Evolutionary conservation across 2,888 invertebrate genomes (phyloP).

Genomic region (Cinara cedri): DNA sequence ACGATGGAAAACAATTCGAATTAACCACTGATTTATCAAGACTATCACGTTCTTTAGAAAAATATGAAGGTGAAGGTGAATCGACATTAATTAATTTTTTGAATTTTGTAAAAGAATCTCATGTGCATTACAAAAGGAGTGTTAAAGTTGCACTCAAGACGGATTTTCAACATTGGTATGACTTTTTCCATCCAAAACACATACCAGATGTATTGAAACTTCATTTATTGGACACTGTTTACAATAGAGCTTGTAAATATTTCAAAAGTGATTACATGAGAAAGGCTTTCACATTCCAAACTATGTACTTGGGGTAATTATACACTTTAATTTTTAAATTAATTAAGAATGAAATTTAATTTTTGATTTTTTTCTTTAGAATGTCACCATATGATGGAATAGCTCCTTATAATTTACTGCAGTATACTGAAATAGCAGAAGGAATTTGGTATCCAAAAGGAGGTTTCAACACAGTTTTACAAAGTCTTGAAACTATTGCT

Average conservation of each 20-base stretch:
- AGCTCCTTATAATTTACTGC: slow-evolving; percentile 36
- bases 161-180: slow-evolving; percentile 46
- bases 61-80: slow-evolving; percentile 34
- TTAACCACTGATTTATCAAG: slow-evolving; percentile 38
- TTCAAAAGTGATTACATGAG: slow-evolving; percentile 51
- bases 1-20: slow-evolving; percentile 45
- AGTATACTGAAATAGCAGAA: slow-evolving; percentile 44
- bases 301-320: slow-evolving; percentile 50
- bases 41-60: slow-evolving; percentile 38
- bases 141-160: slow-evolving; percentile 42
- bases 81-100: slow-evolving; percentile 35
- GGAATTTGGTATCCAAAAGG: slow-evolving; percentile 53
- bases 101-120: slow-evolving; percentile 40
- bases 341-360: not conserved
- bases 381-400: slow-evolving; percentile 45
- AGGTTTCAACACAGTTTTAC: slow-evolving; percentile 32
- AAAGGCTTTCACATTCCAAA: slow-evolving; percentile 46
- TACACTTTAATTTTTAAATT: not conserved
- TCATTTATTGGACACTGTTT: slow-evolving; percentile 40
- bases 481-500: slow-evolving; percentile 37
- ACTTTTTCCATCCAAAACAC: slow-evolving; percentile 40
- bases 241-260: slow-evolving; percentile 46
- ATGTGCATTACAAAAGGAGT: slow-evolving; percentile 38
- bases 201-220: slow-evolving; percentile 32
- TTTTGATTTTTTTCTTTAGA: slow-evolving; percentile 19